Conservation (phyloP, 2,797 vertebrate species). For the Coccyzus lansbergi region DNA sequence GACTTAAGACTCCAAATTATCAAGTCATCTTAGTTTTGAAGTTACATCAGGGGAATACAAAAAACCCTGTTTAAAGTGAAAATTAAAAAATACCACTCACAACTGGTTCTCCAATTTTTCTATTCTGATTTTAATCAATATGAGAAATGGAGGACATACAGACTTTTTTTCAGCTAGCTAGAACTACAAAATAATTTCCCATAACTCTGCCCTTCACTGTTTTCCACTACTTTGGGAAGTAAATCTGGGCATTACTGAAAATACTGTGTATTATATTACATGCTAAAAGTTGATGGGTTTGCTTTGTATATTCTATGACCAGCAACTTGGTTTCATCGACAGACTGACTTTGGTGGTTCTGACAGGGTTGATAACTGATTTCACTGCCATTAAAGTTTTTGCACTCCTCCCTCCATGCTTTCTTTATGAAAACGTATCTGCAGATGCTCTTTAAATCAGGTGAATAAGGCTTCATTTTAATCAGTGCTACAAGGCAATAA, state of each 20-base stretch:
- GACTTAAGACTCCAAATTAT: not conserved
- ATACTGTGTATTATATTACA: not conserved
- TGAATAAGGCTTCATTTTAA: not conserved
- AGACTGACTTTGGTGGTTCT: not conserved
- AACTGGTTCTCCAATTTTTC: not conserved
- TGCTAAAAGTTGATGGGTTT: not conserved
- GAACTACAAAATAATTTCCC: not conserved
- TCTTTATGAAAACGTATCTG: not conserved
- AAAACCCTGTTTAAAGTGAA: not conserved
- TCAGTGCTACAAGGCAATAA: not conserved
- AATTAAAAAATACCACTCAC: not conserved
- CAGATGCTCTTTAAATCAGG: not conserved
- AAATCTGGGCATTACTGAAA: not conserved
- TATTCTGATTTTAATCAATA: not conserved
- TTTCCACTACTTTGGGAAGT: not conserved
- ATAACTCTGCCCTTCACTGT: not conserved
- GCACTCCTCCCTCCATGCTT: accelerated
- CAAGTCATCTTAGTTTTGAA: not conserved
- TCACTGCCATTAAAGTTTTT: not conserved
- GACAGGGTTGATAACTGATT: not conserved
- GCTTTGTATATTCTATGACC: not conserved
- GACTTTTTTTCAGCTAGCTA: not conserved
- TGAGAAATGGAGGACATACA: not conserved
- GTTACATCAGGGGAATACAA: not conserved
- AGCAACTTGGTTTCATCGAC: not conserved